Evolutionary conservation across 2,888 invertebrate species (phyloP).

Genomic region (Pollenia angustigena): DNA sequence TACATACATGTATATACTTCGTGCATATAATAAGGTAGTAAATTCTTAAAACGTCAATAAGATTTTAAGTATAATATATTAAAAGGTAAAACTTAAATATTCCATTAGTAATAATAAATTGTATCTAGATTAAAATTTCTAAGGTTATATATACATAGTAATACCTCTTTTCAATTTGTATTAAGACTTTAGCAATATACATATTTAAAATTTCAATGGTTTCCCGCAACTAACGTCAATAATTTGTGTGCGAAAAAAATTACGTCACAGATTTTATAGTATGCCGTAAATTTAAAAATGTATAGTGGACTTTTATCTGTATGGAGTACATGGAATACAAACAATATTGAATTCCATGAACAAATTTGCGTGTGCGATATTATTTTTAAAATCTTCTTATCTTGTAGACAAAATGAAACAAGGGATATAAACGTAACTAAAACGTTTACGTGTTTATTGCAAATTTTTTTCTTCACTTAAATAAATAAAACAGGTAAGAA

Average conservation of each 20-base stretch:
- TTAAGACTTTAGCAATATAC: neutral
- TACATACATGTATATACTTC: neutral
- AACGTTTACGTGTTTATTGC: neutral
- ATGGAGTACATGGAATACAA: no score
- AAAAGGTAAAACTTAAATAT: no score
- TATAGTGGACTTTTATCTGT: no score
- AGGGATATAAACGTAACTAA: conserved; percentile 3
- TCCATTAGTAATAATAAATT: no score
- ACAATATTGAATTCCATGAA: neutral
- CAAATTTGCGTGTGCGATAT: conserved; percentile 5
- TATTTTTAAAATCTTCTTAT: conserved; percentile 16
- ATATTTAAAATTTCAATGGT: neutral
- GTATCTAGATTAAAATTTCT: no score
- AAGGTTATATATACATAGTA: no score
- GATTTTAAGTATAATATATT: neutral
- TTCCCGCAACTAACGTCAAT: neutral
- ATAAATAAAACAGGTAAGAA: no score
- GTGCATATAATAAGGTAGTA: neutral
- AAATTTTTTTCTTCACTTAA: neutral
- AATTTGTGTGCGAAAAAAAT: conserved; percentile 12
- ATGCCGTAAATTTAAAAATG: neutral
- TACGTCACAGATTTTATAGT: conserved; percentile 20
- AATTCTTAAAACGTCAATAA: neutral
- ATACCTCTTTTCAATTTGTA: no score
- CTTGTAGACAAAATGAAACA: neutral